Percentiles rank a stretch among this genome's conserved stretches.
Conservation (phyloP, 1,140 invertebrate species). For the Meloidogyne chitwoodi region DNA sequence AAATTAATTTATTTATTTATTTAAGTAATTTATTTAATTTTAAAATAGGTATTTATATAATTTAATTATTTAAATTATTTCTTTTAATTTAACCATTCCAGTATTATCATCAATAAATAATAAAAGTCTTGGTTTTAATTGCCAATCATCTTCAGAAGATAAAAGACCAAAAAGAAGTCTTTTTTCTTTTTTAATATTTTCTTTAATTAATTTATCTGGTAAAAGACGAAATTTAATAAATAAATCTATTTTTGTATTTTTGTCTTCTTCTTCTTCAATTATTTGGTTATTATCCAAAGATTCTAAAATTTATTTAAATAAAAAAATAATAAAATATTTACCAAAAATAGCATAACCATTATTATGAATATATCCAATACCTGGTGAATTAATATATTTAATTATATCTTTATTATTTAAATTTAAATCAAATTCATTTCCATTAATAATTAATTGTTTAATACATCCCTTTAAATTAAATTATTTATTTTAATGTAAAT, state of each 20-base stretch:
- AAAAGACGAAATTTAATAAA: constrained; percentile 29
- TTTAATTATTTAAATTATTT: no score
- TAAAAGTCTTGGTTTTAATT: background rate
- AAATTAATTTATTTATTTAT: no score
- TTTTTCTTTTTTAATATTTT: background rate
- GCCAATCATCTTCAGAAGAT: background rate
- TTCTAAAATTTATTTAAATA: constrained; percentile 20
- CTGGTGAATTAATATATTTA: constrained; percentile 29
- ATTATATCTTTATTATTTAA: constrained; percentile 40
- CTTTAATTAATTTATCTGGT: background rate
- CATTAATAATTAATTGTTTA: constrained; percentile 46
- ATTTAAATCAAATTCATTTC: constrained; percentile 31
- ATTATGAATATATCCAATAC: constrained; percentile 43
- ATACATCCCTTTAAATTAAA: constrained; percentile 43
- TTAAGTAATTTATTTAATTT: no score
- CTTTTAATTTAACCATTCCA: no score
- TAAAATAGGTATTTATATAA: no score
- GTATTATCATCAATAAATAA: no score
- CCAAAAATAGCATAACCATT: constrained; percentile 41
- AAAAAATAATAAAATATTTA: background rate
- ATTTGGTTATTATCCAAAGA: background rate
- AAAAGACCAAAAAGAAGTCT: background rate
- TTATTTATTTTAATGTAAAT: background rate
- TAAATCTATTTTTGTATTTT: constrained; percentile 23
- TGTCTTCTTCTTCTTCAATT: background rate